phyloP scores from a whole-genome alignment of 2,797 vertebrate species.

The Cottoperca gobio region DNA sequence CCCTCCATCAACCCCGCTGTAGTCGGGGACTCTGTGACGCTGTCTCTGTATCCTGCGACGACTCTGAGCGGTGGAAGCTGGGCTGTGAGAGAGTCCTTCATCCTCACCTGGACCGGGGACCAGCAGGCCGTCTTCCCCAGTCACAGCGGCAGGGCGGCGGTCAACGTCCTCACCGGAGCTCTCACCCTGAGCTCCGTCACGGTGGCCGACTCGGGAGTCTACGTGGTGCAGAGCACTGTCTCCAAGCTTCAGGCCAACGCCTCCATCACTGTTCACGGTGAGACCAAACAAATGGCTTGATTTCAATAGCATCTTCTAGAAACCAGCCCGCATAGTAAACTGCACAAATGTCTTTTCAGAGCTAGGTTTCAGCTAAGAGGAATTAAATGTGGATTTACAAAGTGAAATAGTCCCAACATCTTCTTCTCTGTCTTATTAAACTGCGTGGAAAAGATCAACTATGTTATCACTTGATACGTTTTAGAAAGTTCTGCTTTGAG shows the following conservation, averaged over 20 bases:
- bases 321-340: neutral
- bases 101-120: slow-evolving; percentile 62
- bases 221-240: slow-evolving; percentile 52
- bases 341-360: neutral
- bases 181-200: slow-evolving; percentile 66
- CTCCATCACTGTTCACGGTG: slow-evolving; percentile 69
- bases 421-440: neutral
- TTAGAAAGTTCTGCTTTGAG: neutral
- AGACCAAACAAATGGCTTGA: slow-evolving; percentile 24
- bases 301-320: neutral
- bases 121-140: slow-evolving; percentile 37
- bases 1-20: slow-evolving; percentile 64
- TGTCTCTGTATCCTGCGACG: slow-evolving; percentile 52
- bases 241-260: slow-evolving; percentile 43
- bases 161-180: slow-evolving; percentile 54
- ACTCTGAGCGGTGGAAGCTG: slow-evolving; percentile 62
- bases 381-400: neutral
- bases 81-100: slow-evolving; percentile 40
- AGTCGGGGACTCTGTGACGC: slow-evolving; percentile 54
- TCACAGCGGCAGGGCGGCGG: slow-evolving; percentile 50
- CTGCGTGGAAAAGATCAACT: neutral
- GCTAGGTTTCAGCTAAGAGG: neutral
- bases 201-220: slow-evolving; percentile 67
- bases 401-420: neutral
- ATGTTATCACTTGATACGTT: neutral